A percentile compares a stretch with the other conserved stretches of the same genome.
phyloP scores from a whole-genome alignment of 2,888 invertebrate genomes.

The Cordilura impudica region DNA sequence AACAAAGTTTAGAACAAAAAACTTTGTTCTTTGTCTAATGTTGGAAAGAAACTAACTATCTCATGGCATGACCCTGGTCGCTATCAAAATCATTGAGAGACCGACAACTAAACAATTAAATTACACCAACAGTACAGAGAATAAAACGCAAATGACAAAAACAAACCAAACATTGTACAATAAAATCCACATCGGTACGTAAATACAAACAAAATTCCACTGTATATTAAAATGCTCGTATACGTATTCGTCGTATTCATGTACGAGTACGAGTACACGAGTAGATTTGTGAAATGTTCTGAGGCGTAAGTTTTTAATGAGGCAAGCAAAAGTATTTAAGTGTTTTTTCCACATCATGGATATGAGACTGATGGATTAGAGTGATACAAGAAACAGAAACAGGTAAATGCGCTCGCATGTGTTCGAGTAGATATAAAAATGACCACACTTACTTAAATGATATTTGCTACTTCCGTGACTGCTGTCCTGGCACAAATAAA shows the following conservation, averaged over 20 bases:
- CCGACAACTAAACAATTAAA: constrained; percentile 21
- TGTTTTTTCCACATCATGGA: constrained; percentile 18
- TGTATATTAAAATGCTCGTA: background rate
- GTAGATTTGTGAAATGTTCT: constrained; percentile 10
- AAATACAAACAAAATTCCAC: too few relatives aligned
- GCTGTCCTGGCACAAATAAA: constrained; percentile 13
- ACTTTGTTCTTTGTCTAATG: too few relatives aligned
- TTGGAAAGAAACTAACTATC: too few relatives aligned
- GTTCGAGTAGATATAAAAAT: too few relatives aligned
- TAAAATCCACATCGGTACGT: too few relatives aligned
- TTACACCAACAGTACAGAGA: background rate
- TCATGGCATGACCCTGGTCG: too few relatives aligned
- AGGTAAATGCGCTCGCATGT: background rate
- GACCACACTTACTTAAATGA: background rate
- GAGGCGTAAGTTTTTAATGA: constrained; percentile 57
- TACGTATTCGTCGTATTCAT: background rate
- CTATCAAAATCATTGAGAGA: too few relatives aligned
- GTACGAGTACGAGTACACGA: background rate
- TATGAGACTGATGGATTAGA: background rate
- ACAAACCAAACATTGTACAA: too few relatives aligned
- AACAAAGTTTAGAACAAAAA: too few relatives aligned
- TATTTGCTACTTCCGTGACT: background rate
- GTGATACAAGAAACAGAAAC: background rate
- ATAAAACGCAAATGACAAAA: background rate
- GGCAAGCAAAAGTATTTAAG: constrained; percentile 43